These are phyloP conservation scores for Guaruba guarouba DNA, from an alignment of 2,113 vertebrate species.

Conservation along the genomic window DNA sequence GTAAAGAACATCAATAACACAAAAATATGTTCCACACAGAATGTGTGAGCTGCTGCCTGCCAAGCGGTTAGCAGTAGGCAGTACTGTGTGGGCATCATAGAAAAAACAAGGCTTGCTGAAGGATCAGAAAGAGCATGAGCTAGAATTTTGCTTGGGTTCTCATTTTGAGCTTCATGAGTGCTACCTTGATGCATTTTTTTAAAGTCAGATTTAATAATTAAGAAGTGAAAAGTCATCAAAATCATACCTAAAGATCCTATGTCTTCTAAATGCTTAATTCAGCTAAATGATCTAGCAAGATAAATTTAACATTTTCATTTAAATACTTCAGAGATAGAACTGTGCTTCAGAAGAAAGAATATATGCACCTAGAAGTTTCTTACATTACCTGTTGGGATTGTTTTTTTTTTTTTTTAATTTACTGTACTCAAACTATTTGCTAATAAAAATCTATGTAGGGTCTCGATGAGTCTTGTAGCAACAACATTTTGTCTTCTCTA, in stretches of 20 bases:
- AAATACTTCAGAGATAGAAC: background rate
- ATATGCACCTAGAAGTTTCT: background rate
- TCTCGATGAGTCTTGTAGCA: background rate
- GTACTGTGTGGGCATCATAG: background rate
- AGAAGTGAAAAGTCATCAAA: background rate
- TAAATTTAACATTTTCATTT: background rate
- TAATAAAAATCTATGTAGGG: background rate
- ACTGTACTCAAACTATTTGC: background rate
- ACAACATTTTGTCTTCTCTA: background rate
- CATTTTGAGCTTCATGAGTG: background rate
- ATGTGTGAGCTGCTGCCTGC: constrained; percentile 48
- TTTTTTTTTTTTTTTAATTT: background rate
- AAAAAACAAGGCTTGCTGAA: background rate
- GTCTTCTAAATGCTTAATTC: background rate
- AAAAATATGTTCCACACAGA: constrained; percentile 51
- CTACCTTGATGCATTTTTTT: background rate
- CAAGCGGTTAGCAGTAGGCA: constrained; percentile 49
- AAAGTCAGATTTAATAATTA: background rate
- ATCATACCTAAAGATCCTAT: background rate
- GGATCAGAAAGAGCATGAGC: background rate
- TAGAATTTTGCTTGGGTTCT: background rate
- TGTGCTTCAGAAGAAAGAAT: background rate
- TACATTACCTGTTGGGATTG: background rate
- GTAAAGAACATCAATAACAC: background rate
- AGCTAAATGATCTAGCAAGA: background rate